These are phyloP conservation scores for Micrasema longulum DNA, from an alignment of 1,140 invertebrate genomes.

Conservation along the genomic window DNA sequence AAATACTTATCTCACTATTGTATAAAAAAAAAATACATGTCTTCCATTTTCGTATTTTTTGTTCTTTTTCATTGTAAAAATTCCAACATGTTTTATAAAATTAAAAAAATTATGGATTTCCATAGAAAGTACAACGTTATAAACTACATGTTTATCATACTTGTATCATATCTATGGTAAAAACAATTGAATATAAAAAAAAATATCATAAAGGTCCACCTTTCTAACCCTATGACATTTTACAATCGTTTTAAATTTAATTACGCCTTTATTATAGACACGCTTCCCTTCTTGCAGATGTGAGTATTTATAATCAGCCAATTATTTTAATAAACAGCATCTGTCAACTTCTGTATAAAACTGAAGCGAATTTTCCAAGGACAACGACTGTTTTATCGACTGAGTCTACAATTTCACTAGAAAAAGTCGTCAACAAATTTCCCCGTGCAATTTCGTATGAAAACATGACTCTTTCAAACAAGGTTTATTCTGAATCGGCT, in stretches of 20 bases:
- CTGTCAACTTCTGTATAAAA: constrained; percentile 43
- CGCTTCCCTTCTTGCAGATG: constrained; percentile 32
- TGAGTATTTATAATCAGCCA: constrained; percentile 40
- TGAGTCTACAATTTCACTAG: not conserved
- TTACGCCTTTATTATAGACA: constrained; percentile 29
- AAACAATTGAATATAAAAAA: not conserved
- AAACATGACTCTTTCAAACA: too few species aligned
- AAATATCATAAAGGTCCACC: constrained; percentile 24
- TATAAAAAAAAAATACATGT: too few species aligned
- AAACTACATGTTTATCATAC: too few species aligned
- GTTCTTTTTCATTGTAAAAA: too few species aligned
- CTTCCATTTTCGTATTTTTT: too few species aligned
- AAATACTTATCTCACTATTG: too few species aligned
- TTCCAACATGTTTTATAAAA: too few species aligned
- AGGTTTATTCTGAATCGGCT: too few species aligned
- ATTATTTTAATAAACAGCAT: constrained; percentile 48
- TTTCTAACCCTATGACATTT: constrained; percentile 46
- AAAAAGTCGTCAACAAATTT: not conserved
- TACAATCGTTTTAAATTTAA: constrained; percentile 31
- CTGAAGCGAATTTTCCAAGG: constrained; percentile 48
- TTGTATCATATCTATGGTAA: too few species aligned
- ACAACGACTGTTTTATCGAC: constrained; percentile 26
- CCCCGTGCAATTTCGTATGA: too few species aligned
- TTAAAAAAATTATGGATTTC: too few species aligned
- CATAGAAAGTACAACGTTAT: too few species aligned